Percentiles rank a stretch among this genome's conserved stretches.
Conservation (phyloP, 92 coral and sea anemone genomes). For the Parazoanthus swiftii region DNA sequence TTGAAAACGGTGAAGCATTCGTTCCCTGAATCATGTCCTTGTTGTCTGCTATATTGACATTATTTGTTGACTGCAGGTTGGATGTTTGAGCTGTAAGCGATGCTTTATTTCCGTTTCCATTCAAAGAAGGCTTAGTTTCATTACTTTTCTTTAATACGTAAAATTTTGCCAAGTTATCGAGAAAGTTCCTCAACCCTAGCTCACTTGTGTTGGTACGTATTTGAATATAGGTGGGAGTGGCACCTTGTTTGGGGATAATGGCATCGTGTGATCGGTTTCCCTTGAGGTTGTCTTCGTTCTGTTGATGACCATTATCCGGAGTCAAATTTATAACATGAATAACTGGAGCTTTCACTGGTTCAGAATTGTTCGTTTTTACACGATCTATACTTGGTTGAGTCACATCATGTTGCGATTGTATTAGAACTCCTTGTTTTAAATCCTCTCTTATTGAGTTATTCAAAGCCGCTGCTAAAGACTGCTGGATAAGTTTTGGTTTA, state of each 20-base stretch:
- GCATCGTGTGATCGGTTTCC: background rate
- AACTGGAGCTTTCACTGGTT: background rate
- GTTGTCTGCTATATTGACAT: background rate
- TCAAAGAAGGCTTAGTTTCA: background rate
- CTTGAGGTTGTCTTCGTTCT: background rate
- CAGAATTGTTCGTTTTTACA: background rate
- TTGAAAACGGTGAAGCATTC: background rate
- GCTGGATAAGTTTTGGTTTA: background rate
- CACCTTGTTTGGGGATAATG: background rate
- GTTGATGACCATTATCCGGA: background rate
- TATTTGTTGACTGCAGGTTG: background rate
- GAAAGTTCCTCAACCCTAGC: slow-evolving; percentile 19
- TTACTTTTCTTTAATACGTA: slow-evolving; percentile 26
- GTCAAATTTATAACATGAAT: background rate
- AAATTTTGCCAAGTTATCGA: slow-evolving; percentile 28
- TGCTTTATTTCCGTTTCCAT: background rate
- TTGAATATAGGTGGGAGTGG: slow-evolving; percentile 22
- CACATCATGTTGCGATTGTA: background rate
- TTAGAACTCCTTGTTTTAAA: background rate
- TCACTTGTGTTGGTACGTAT: slow-evolving; percentile 40
- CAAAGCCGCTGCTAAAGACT: slow-evolving; percentile 18
- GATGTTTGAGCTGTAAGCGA: background rate
- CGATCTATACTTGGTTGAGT: background rate
- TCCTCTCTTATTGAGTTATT: slow-evolving; percentile 29
- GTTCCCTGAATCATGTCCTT: background rate